phyloP scores from a whole-genome alignment of 2,888 invertebrate species.

The Incurvaria masculella region DNA sequence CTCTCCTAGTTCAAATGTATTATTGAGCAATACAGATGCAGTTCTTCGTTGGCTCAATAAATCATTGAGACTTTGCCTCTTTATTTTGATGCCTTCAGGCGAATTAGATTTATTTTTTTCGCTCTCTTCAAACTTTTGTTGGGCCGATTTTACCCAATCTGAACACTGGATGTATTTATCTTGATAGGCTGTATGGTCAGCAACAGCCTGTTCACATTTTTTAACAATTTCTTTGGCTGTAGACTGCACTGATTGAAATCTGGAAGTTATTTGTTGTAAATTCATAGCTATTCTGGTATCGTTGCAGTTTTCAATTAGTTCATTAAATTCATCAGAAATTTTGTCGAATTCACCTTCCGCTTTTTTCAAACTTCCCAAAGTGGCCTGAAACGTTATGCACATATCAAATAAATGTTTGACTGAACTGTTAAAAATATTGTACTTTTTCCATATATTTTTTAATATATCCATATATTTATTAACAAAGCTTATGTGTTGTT shows the following conservation, averaged over 20 bases:
- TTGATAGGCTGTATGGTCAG: constrained; percentile 75
- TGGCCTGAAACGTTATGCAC: constrained; percentile 50
- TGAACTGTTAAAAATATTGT: not conserved
- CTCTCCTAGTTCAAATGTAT: constrained; percentile 84
- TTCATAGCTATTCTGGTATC: constrained; percentile 85
- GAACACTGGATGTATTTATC: constrained; percentile 82
- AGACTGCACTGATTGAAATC: constrained; percentile 86
- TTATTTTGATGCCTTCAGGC: constrained; percentile 66
- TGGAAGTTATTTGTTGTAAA: constrained; percentile 84
- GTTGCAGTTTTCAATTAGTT: constrained; percentile 79
- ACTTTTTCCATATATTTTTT: not conserved
- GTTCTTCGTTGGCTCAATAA: constrained; percentile 71
- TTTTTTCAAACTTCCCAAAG: constrained; percentile 74
- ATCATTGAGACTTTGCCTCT: constrained; percentile 69
- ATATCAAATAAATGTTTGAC: too few relatives aligned
- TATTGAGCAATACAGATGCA: constrained; percentile 73
- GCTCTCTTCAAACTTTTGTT: constrained; percentile 67
- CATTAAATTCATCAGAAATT: constrained; percentile 80
- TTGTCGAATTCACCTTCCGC: constrained; percentile 86
- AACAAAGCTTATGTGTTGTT: too few relatives aligned
- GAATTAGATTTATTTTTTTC: constrained; percentile 62
- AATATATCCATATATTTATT: not conserved
- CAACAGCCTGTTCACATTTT: constrained; percentile 86
- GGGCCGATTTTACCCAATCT: constrained; percentile 75
- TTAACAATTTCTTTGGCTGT: constrained; percentile 88